Conservation (phyloP, 1,140 invertebrate genomes). For the Coptotermes formosanus region DNA sequence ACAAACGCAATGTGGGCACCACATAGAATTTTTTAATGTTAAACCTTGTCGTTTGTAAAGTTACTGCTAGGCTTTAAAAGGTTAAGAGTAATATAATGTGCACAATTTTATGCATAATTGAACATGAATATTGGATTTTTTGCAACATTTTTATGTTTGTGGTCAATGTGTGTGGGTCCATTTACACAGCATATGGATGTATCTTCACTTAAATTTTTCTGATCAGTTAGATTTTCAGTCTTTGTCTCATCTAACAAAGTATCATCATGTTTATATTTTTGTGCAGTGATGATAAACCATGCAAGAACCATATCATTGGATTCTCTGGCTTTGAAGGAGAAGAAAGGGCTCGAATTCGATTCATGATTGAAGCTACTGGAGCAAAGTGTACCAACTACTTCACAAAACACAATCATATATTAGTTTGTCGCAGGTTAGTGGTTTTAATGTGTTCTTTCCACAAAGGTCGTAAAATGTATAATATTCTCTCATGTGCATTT, state of each 20-base stretch:
- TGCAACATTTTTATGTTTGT: no score
- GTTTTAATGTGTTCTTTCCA: no score
- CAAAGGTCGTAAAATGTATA: no score
- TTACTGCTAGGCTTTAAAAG: no score
- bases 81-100: no score
- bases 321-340: slow-evolving; percentile 84
- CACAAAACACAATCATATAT: slow-evolving; percentile 54
- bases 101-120: no score
- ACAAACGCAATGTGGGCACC: no score
- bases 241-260: neutral
- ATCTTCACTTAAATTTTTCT: neutral
- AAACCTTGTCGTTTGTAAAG: no score
- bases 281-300: slow-evolving; percentile 55
- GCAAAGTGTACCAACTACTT: slow-evolving; percentile 72
- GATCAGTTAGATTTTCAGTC: neutral
- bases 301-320: slow-evolving; percentile 64
- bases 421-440: slow-evolving; percentile 57
- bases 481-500: no score
- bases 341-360: slow-evolving; percentile 74
- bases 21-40: no score
- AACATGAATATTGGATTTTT: no score
- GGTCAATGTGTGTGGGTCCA: neutral
- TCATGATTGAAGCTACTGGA: slow-evolving; percentile 82
- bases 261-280: slow-evolving; percentile 12
- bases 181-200: neutral